Conservation (phyloP, 2,113 vertebrate species). For the Rhinopomastus cyanomelas region DNA sequence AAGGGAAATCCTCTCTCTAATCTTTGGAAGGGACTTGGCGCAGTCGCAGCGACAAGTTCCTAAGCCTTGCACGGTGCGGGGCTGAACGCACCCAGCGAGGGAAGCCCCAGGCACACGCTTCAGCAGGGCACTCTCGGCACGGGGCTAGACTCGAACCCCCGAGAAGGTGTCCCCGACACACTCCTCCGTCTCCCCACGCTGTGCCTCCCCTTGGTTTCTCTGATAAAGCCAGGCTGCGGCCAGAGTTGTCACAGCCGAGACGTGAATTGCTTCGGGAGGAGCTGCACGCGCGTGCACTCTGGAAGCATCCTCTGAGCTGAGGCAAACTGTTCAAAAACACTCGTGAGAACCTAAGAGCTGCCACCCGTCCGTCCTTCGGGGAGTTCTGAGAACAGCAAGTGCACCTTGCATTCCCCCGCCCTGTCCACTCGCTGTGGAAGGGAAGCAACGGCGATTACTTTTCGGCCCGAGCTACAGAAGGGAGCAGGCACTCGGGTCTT, state of each 20-base stretch:
- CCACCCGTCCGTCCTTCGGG: background rate
- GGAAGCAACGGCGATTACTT: background rate
- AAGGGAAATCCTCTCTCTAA: conserved; percentile 13
- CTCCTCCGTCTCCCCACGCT: background rate
- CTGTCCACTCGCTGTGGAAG: background rate
- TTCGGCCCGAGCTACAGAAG: background rate
- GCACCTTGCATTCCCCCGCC: background rate
- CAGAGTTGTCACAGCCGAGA: background rate
- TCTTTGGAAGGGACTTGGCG: background rate
- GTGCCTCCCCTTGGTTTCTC: background rate
- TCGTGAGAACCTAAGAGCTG: background rate
- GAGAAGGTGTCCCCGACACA: background rate
- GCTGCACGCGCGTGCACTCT: background rate
- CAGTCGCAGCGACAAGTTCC: background rate
- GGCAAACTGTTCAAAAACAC: background rate
- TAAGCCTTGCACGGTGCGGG: background rate
- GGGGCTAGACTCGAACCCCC: background rate
- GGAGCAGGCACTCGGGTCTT: background rate
- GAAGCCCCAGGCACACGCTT: background rate
- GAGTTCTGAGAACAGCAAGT: background rate
- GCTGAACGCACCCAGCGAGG: background rate
- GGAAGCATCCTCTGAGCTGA: background rate
- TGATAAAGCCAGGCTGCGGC: background rate
- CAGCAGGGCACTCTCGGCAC: background rate
- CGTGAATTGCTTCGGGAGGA: background rate